Percentiles rank a stretch among this genome's conserved stretches.
phyloP scores from a whole-genome alignment of 2,888 invertebrate genomes.

The Petrolisthes manimaculis region DNA sequence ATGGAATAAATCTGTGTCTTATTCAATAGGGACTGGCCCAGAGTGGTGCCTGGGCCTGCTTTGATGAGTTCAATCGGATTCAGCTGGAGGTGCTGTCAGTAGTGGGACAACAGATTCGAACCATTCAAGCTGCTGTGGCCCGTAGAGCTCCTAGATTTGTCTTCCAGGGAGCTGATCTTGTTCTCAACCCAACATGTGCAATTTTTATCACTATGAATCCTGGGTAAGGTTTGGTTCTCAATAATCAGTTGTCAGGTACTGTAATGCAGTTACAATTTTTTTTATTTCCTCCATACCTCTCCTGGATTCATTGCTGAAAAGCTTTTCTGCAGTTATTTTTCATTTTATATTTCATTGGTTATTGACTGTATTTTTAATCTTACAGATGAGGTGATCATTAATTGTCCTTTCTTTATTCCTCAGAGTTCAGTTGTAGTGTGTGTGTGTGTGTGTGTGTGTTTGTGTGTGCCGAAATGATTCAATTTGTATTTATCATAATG shows the following conservation, averaged over 20 bases:
- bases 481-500: no score
- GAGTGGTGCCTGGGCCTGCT: conserved; percentile 89
- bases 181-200: conserved; percentile 82
- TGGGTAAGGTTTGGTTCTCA: conserved; percentile 70
- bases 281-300: no score
- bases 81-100: conserved; percentile 88
- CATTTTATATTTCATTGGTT: no score
- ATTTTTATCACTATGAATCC: conserved; percentile 86
- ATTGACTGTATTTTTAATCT: no score
- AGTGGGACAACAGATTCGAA: conserved; percentile 80
- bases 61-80: conserved; percentile 91
- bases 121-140: conserved; percentile 72
- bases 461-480: neutral
- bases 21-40: conserved; percentile 79
- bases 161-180: conserved; percentile 75
- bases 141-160: conserved; percentile 70
- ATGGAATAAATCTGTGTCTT: neutral
- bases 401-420: no score
- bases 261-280: neutral
- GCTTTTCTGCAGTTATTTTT: no score
- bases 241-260: neutral
- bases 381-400: no score
- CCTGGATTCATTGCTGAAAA: no score
- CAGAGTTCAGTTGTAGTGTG: neutral
- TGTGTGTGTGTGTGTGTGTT: neutral